Evolutionary conservation across 2,888 invertebrate species (phyloP).

Genomic region (Trissolcus japonicus): DNA sequence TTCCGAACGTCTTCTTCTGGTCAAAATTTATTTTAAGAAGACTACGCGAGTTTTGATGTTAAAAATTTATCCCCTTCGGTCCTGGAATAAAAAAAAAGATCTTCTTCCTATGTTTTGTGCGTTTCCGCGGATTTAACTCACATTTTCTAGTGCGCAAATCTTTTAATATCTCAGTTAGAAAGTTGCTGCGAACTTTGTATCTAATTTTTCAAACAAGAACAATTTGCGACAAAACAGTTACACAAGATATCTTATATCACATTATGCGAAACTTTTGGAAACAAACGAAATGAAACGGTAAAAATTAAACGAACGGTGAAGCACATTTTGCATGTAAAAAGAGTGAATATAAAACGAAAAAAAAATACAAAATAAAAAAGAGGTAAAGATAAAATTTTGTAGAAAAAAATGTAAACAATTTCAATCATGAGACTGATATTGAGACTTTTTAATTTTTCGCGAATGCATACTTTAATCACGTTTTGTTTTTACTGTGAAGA

Average conservation of each 20-base stretch:
- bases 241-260: conserved; percentile 23
- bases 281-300: conserved; percentile 14
- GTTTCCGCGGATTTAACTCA: conserved; percentile 8
- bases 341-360: no score
- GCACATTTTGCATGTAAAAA: no score
- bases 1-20: conserved; percentile 41
- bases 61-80: conserved; percentile 30
- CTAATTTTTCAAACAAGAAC: conserved; percentile 37
- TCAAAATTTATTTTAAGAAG: conserved; percentile 43
- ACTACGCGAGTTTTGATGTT: conserved; percentile 2
- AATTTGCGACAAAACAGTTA: conserved; percentile 37
- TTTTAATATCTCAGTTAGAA: conserved; percentile 47
- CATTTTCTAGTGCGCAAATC: conserved; percentile 20
- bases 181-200: conserved; percentile 42
- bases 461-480: no score
- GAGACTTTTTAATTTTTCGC: neutral
- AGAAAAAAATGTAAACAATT: no score
- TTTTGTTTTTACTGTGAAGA: no score
- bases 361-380: no score
- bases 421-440: neutral
- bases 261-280: conserved; percentile 26
- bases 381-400: no score
- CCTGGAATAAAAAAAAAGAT: conserved; percentile 5
- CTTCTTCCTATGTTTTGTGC: neutral
- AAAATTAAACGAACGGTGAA: conserved; percentile 26